Conservation (phyloP, 1,140 invertebrate species). For the Zaprionus capensis region DNA sequence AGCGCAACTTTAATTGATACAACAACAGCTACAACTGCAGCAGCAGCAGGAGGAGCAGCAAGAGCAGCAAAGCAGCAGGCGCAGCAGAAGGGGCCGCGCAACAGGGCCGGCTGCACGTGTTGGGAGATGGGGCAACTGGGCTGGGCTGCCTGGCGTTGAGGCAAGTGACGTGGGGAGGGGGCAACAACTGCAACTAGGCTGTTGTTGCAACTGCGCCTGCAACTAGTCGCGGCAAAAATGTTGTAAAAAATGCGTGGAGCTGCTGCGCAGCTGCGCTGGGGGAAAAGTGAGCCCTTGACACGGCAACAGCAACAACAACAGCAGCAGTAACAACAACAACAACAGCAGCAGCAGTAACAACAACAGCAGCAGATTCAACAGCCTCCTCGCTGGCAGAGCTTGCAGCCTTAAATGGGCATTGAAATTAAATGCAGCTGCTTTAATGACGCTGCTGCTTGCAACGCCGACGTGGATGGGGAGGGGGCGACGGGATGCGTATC, state of each 20-base stretch:
- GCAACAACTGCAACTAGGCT: slow-evolving; percentile 4
- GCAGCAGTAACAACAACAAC: slow-evolving; percentile 1
- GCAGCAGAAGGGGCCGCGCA: slow-evolving; percentile 20
- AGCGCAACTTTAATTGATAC: slow-evolving; percentile 81
- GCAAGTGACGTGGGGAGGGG: neutral
- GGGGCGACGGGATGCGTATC: slow-evolving; percentile 42
- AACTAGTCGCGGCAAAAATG: slow-evolving; percentile 77
- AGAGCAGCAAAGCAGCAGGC: neutral
- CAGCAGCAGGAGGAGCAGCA: slow-evolving; percentile 17
- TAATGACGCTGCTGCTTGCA: slow-evolving; percentile 62
- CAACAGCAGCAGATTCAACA: neutral
- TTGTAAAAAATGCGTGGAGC: slow-evolving; percentile 76
- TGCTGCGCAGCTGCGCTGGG: slow-evolving; percentile 59
- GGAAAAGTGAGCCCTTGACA: slow-evolving; percentile 47
- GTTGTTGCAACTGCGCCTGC: neutral
- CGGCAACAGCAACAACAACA: slow-evolving; percentile 36
- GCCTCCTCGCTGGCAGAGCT: slow-evolving; percentile 23
- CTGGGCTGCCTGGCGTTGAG: neutral
- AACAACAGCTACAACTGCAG: slow-evolving; percentile 58
- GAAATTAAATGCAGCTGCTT: slow-evolving; percentile 83
- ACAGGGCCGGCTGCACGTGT: slow-evolving; percentile 64
- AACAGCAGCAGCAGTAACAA: neutral
- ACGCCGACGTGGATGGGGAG: slow-evolving; percentile 17
- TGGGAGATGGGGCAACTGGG: slow-evolving; percentile 10
- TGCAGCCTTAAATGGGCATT: slow-evolving; percentile 75